Conservation (phyloP, 2,113 vertebrate species). For the Lanius collurio region DNA sequence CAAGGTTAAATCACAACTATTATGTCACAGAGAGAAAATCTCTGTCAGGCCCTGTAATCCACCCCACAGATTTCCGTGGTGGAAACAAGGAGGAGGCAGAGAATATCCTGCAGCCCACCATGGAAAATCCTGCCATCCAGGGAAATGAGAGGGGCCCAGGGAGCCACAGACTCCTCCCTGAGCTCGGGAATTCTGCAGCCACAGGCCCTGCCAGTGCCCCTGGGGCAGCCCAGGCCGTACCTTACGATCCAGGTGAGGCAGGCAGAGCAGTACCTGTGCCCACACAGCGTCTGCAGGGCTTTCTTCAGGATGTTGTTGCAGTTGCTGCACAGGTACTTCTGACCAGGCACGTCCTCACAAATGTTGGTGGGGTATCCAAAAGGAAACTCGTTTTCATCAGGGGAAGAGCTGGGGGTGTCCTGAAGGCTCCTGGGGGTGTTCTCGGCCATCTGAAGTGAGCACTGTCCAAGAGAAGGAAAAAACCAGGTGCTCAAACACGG, state of each 20-base stretch:
- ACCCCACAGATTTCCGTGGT: background rate
- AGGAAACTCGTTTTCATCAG: slow-evolving; percentile 79
- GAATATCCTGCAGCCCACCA: rapidly evolving
- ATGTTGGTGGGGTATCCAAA: slow-evolving; percentile 74
- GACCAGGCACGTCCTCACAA: slow-evolving; percentile 67
- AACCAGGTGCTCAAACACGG: background rate
- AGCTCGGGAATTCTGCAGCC: background rate
- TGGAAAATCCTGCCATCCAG: background rate
- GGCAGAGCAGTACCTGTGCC: slow-evolving; percentile 72
- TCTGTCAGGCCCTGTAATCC: background rate
- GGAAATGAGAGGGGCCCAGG: rapidly evolving
- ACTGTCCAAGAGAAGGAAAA: background rate
- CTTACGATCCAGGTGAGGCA: slow-evolving; percentile 77
- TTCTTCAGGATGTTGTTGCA: slow-evolving; percentile 73
- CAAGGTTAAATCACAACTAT: background rate
- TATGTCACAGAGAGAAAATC: background rate
- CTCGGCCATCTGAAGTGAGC: slow-evolving; percentile 65
- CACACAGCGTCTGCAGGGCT: slow-evolving; percentile 71
- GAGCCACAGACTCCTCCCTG: rapidly evolving
- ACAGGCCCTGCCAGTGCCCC: rapidly evolving
- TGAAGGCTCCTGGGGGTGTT: background rate
- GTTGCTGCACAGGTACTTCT: slow-evolving; percentile 75
- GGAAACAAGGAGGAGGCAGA: background rate
- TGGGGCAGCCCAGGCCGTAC: slow-evolving; percentile 55
- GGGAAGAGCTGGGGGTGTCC: slow-evolving; percentile 40